These are phyloP conservation scores for Acinonyx jubatus DNA, from an alignment of 2,113 vertebrate species.

Conservation along the genomic window DNA sequence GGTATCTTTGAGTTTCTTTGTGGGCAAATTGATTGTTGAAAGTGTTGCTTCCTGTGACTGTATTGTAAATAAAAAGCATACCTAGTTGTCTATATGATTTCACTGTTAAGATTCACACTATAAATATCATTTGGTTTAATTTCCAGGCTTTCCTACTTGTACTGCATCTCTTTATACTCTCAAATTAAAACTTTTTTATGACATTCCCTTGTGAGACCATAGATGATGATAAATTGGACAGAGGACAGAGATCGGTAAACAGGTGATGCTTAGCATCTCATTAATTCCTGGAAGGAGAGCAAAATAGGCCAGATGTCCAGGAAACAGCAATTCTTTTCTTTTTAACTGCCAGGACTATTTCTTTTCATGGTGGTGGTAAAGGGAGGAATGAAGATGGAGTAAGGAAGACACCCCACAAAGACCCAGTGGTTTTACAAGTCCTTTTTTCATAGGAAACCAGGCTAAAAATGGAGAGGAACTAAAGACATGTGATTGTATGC, in stretches of 20 bases:
- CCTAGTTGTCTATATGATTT: not conserved
- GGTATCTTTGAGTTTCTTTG: not conserved
- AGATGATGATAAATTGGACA: not conserved
- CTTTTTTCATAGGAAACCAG: conserved; percentile 15
- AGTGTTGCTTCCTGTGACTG: conserved; percentile 1
- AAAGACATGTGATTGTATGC: not conserved
- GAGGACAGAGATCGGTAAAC: not conserved
- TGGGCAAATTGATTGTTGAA: not conserved
- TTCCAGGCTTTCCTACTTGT: conserved; percentile 14
- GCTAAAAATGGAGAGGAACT: not conserved
- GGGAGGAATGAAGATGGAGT: not conserved
- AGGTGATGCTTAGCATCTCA: conserved; percentile 42
- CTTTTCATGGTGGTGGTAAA: not conserved
- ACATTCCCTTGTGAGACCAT: not conserved
- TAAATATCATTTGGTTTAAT: conserved; percentile 40
- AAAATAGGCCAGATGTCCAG: conserved; percentile 36
- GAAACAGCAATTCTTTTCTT: not conserved
- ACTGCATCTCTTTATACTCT: not conserved
- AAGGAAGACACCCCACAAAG: not conserved
- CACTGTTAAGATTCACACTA: not conserved
- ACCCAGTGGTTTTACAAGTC: not conserved
- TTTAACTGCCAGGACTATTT: not conserved
- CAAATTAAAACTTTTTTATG: conserved; percentile 46
- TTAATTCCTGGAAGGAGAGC: conserved; percentile 33
- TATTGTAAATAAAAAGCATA: not conserved